Evolutionary conservation across 2,888 invertebrate species (phyloP).

Genomic region (Scaptomyza tumidula): DNA sequence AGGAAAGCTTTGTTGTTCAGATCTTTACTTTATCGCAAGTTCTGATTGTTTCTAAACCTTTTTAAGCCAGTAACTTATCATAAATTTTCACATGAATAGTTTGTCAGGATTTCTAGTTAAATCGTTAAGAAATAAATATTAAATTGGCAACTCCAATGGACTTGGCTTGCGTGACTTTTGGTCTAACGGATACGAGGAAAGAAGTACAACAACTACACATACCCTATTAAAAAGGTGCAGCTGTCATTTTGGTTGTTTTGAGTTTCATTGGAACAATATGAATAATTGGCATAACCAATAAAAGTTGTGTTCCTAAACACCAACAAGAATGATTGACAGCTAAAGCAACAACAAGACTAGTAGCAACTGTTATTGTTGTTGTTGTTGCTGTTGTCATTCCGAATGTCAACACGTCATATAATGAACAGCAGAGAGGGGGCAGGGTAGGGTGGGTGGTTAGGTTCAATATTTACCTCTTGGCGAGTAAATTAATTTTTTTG

Average conservation of each 20-base stretch:
- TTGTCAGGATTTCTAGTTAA: slow-evolving; percentile 24
- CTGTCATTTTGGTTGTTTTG: slow-evolving; percentile 52
- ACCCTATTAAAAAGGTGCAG: slow-evolving; percentile 55
- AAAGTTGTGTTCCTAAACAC: slow-evolving; percentile 61
- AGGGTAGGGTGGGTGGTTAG: too few relatives aligned
- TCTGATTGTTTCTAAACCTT: neutral
- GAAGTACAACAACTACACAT: neutral
- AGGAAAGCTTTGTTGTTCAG: too few relatives aligned
- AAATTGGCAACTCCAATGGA: slow-evolving; percentile 20
- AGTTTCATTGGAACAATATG: slow-evolving; percentile 74
- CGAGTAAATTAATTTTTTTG: slow-evolving; percentile 70
- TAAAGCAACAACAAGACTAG: slow-evolving; percentile 17
- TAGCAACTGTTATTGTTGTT: slow-evolving; percentile 2
- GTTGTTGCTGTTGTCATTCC: slow-evolving; percentile 59
- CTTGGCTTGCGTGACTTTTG: slow-evolving; percentile 52
- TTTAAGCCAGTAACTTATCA: neutral
- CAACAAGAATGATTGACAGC: slow-evolving; percentile 66
- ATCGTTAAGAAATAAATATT: slow-evolving; percentile 3
- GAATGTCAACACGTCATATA: slow-evolving; percentile 76
- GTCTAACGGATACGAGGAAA: slow-evolving; percentile 34
- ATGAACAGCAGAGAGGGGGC: slow-evolving; percentile 50
- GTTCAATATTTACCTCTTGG: slow-evolving; percentile 37
- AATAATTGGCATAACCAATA: slow-evolving; percentile 74
- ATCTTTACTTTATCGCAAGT: too few relatives aligned
- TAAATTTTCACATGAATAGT: neutral